phyloP scores from a whole-genome alignment of 1,140 invertebrate species.

The Colletes gigas region DNA sequence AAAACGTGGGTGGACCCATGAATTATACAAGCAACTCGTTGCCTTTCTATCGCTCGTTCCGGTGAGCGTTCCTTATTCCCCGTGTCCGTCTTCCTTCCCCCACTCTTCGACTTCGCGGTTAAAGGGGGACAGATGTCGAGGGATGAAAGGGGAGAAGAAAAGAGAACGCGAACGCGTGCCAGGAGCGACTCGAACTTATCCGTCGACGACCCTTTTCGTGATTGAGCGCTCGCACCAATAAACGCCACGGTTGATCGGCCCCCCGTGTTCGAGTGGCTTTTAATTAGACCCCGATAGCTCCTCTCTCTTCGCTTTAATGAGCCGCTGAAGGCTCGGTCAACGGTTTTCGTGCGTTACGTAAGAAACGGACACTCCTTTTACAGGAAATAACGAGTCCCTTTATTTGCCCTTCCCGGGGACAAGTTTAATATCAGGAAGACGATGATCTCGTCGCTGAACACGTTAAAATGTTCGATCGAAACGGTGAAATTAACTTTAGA shows the following conservation, averaged over 20 bases:
- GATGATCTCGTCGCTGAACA: neutral
- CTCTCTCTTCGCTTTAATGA: constrained; percentile 31
- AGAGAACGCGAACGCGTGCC: constrained; percentile 63
- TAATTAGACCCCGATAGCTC: constrained; percentile 44
- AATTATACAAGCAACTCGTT: constrained; percentile 79
- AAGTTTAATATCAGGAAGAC: neutral
- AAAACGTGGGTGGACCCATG: constrained; percentile 66
- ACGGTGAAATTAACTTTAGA: neutral
- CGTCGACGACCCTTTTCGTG: constrained; percentile 24
- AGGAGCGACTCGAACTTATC: constrained; percentile 37
- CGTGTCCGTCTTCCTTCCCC: neutral
- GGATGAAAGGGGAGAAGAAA: constrained; percentile 14
- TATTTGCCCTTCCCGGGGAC: neutral
- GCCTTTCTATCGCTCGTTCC: constrained; percentile 31
- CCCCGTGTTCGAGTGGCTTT: constrained; percentile 33
- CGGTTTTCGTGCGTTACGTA: neutral
- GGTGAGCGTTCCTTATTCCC: neutral
- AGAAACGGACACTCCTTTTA: constrained; percentile 3
- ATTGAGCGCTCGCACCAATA: constrained; percentile 46
- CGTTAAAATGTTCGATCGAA: neutral
- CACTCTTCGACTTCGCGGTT: neutral
- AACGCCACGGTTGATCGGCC: constrained; percentile 39
- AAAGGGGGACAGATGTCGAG: neutral
- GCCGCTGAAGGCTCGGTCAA: neutral
- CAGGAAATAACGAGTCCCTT: neutral